Evolutionary conservation across 2,113 vertebrate species (phyloP).

Genomic region (Hylia prasina): DNA sequence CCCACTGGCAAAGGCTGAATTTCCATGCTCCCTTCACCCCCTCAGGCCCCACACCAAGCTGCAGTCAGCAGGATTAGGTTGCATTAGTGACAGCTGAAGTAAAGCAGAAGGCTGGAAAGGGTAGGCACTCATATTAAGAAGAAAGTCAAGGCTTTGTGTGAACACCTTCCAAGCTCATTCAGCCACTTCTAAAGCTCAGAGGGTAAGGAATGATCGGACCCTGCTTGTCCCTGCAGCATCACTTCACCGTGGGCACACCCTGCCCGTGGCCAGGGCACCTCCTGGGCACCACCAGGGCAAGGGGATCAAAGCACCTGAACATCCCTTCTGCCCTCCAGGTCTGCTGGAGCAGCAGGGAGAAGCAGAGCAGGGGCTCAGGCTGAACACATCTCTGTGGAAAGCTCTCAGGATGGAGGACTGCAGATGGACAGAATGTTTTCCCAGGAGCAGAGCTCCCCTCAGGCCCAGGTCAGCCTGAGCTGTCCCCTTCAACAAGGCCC

Average conservation of each 20-base stretch:
- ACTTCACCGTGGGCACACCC: not conserved
- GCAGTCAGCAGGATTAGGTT: not conserved
- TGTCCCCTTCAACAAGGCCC: not conserved
- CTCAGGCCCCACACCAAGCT: not conserved
- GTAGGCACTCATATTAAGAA: not conserved
- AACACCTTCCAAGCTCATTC: not conserved
- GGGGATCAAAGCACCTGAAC: not conserved
- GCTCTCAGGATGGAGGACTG: not conserved
- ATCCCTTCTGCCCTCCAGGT: not conserved
- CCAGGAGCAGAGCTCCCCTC: not conserved
- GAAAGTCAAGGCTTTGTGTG: not conserved
- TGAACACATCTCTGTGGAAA: rapidly evolving
- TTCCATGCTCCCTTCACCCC: not conserved
- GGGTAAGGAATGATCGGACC: not conserved
- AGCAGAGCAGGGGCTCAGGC: not conserved
- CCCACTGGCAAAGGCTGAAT: not conserved
- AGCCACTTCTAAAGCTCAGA: not conserved
- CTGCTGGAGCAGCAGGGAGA: not conserved
- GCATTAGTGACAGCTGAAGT: not conserved
- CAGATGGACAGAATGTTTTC: not conserved
- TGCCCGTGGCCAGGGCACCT: not conserved
- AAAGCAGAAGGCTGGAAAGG: not conserved
- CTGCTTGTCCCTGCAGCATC: not conserved
- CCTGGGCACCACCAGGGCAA: not conserved
- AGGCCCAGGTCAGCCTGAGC: not conserved